Percentiles rank a stretch among this genome's conserved stretches.
Conservation (phyloP, 92 coral and sea anemone species). For the Scolanthus callimorphus region DNA sequence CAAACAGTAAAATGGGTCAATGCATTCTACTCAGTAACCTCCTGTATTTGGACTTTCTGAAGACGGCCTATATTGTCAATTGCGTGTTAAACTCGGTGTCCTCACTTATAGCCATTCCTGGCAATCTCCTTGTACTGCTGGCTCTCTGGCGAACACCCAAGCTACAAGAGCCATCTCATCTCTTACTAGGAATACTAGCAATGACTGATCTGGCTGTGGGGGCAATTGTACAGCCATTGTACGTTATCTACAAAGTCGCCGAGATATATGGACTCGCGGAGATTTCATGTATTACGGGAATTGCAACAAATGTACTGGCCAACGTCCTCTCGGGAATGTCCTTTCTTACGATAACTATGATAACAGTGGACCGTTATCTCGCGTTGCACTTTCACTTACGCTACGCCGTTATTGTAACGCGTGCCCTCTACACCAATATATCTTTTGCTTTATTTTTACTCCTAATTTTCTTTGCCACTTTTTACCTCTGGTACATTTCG, state of each 20-base stretch:
- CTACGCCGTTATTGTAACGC: conserved; percentile 41
- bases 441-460: conserved; percentile 6
- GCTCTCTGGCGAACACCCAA: conserved; percentile 16
- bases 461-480: conserved; percentile 9
- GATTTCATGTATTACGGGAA: conserved; percentile 27
- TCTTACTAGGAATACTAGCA: conserved; percentile 37
- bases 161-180: conserved; percentile 44
- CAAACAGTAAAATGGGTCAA: no score
- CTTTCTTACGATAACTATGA: conserved; percentile 25
- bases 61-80: conserved; percentile 30
- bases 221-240: conserved; percentile 31
- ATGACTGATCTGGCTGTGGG: conserved; percentile 41
- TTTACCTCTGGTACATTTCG: conserved; percentile 19
- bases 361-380: conserved; percentile 45
- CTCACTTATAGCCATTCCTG: conserved; percentile 28
- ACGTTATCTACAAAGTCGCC: conserved; percentile 45
- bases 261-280: conserved; percentile 16
- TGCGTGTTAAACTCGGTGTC: conserved; percentile 26
- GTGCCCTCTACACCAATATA: conserved; percentile 10
- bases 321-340: conserved; percentile 38
- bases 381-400: conserved; percentile 58
- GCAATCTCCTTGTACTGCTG: conserved; percentile 24
- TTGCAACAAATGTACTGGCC: conserved; percentile 20
- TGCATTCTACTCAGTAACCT: conserved; percentile 17
- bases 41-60: conserved; percentile 19